Percentiles rank a stretch among this genome's conserved stretches.
phyloP scores from a whole-genome alignment of 2,888 invertebrate species.

The Cetonia aurata region DNA sequence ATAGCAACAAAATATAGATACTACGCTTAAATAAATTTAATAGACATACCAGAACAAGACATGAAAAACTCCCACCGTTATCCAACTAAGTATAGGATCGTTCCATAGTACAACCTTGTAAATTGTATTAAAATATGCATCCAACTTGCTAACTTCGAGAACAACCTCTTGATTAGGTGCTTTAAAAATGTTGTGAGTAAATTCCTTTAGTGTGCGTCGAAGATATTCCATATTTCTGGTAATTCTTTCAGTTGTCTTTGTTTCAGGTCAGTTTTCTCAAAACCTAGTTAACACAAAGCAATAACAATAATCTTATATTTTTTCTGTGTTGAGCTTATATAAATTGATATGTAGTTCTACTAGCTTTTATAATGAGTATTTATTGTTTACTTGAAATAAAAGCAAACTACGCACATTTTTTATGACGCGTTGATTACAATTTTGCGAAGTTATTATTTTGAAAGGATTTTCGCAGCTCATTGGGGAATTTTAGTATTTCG shows the following conservation, averaged over 20 bases:
- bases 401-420: constrained; percentile 47
- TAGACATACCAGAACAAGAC: constrained; percentile 64
- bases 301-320: neutral
- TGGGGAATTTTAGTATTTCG: constrained; percentile 46
- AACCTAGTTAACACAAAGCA: constrained; percentile 4
- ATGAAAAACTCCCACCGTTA: constrained; percentile 62
- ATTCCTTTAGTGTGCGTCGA: constrained; percentile 25
- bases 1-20: constrained; percentile 42
- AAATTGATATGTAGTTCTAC: constrained; percentile 33
- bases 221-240: constrained; percentile 36
- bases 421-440: constrained; percentile 45
- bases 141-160: constrained; percentile 50
- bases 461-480: constrained; percentile 24
- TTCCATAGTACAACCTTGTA: constrained; percentile 64
- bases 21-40: constrained; percentile 1
- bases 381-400: constrained; percentile 42
- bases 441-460: constrained; percentile 49
- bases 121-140: constrained; percentile 58
- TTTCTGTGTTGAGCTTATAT: neutral
- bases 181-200: constrained; percentile 21
- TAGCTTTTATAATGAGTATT: constrained; percentile 13
- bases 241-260: constrained; percentile 18
- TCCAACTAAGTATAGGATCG: constrained; percentile 60
- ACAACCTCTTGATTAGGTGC: constrained; percentile 24
- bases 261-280: constrained; percentile 9